Base-by-base conservation (phyloP, 2,888 invertebrate genomes). In the Microplitis manilae region DNA sequence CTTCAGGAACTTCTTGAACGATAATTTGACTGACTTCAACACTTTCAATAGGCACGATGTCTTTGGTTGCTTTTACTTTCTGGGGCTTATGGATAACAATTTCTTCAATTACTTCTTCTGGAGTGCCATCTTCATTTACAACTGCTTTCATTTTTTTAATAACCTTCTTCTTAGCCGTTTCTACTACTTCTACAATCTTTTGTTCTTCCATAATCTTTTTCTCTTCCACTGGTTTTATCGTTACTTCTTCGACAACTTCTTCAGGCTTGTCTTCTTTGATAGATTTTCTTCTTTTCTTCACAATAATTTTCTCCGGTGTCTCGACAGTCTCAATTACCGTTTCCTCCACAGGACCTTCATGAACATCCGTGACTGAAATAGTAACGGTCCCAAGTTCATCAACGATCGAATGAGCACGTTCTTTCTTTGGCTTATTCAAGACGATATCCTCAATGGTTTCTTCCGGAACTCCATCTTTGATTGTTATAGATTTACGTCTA, bases 351-450 rank as follows among this genome's bases (percentile, higher is more conserved):
- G 84, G 83, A 5, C 82, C 84, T 69, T 83, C 79, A 17, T 81
- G 81, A 5, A 82, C 79, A 6, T 81, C 79, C 40, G 81, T 77
- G 65, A 83, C 81, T 60, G 76, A 79, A 40, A 83, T 74, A 62
- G 67, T 76, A 7, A 76, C 80, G 1, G 90, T 80, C 71, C 89
- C 88, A 76, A 90, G 87, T 77, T 90, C 90, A 79, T 88, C 88
- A 1, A 86, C 80, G 6, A 80, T 60, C 15, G 81, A 79, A 64
- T 79, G 82, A 2, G 83, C 85, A 60, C 77, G 77, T 76, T 81
- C 79, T 77, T 79, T 81, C 38, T 78, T 76, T 30, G 82, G 84
- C 68, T 85, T 83, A n/a, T 83, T 82, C 30, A 82, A 67, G 6
- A 81, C 77, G 5, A 86, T 85, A 59, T 86, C 86, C 70, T 85